phyloP scores from a whole-genome alignment of 2,888 invertebrate genomes.

The Adelognathus sp. region DNA sequence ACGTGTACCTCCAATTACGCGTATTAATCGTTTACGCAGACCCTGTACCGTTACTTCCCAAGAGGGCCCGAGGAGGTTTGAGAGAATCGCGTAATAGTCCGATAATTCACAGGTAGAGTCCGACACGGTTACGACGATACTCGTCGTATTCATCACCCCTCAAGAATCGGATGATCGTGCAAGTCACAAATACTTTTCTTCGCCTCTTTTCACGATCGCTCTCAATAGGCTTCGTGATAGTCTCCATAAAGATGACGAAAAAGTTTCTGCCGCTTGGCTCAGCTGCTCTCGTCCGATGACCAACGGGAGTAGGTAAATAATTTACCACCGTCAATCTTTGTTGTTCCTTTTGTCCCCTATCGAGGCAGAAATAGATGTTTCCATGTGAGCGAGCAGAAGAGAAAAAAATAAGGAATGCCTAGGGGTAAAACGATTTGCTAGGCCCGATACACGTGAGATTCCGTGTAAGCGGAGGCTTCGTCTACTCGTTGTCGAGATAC shows the following conservation, averaged over 20 bases:
- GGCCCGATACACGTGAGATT: neutral
- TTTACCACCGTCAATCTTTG: neutral
- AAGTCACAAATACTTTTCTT: conserved; percentile 4
- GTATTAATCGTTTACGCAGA: conserved; percentile 65
- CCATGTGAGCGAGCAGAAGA: neutral
- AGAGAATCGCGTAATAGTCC: conserved; percentile 51
- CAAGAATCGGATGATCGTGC: conserved; percentile 15
- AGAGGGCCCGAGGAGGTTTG: conserved; percentile 19
- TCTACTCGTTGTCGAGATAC: neutral
- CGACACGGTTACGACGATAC: conserved; percentile 38
- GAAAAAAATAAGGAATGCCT: neutral
- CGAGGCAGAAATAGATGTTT: neutral
- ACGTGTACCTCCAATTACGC: conserved; percentile 61
- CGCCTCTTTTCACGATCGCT: neutral
- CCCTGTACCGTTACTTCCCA: conserved; percentile 64
- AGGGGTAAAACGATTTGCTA: conserved; percentile 11
- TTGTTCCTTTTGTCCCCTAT: neutral
- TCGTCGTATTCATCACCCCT: conserved; percentile 45
- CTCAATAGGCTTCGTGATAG: neutral
- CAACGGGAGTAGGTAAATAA: neutral
- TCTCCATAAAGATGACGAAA: neutral
- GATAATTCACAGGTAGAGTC: conserved; percentile 49
- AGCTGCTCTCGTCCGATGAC: neutral
- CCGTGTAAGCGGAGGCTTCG: conserved; percentile 7
- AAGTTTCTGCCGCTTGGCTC: neutral